Percentiles rank a stretch among this genome's conserved stretches.
phyloP scores from a whole-genome alignment of 2,888 invertebrate genomes.

The Zaprionus bogoriensis region DNA sequence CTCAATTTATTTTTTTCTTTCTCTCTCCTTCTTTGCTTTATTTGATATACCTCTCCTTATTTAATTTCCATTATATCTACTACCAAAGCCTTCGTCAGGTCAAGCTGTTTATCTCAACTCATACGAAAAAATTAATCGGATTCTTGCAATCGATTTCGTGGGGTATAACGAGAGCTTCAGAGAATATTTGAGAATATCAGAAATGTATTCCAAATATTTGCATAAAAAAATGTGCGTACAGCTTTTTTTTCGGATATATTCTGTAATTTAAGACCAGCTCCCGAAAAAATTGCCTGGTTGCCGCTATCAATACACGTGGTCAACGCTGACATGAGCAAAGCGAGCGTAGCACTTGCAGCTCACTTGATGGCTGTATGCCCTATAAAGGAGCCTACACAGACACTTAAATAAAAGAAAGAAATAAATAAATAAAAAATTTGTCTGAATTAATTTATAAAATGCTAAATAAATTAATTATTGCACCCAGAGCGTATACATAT shows the following conservation, averaged over 20 bases:
- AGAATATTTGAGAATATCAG: no score
- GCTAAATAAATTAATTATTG: no score
- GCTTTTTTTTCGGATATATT: background rate
- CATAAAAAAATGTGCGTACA: background rate
- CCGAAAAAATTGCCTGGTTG: background rate
- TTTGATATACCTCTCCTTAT: no score
- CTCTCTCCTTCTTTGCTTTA: no score
- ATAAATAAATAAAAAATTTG: background rate
- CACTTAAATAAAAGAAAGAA: background rate
- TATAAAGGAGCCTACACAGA: no score
- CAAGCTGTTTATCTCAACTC: background rate
- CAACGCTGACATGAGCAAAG: background rate
- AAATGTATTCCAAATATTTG: background rate
- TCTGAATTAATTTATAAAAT: no score
- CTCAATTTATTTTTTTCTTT: no score
- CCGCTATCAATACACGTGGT: background rate
- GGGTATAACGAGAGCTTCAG: no score
- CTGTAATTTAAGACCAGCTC: background rate
- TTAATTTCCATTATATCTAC: no score
- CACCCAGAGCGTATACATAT: no score
- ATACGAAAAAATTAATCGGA: background rate
- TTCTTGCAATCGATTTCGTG: background rate
- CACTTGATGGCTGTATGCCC: background rate
- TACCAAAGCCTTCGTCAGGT: no score
- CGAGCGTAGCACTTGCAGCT: background rate